phyloP scores from a whole-genome alignment of 2,113 vertebrate species.

The Megaptera novaeangliae region DNA sequence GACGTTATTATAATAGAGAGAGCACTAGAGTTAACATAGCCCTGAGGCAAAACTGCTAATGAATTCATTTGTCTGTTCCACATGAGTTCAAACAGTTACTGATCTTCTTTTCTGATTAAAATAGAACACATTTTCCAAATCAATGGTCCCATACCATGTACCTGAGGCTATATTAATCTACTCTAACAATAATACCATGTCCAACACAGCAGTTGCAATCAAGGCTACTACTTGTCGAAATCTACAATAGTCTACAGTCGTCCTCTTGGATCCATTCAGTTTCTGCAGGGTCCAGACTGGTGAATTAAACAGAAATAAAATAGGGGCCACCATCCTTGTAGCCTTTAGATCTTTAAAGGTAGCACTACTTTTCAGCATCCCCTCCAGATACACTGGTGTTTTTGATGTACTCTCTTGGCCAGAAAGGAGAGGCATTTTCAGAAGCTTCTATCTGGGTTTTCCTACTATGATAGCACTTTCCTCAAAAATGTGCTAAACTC shows the following conservation, averaged over 20 bases:
- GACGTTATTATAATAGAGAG: neutral
- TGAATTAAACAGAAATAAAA: neutral
- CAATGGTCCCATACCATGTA: neutral
- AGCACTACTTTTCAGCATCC: neutral
- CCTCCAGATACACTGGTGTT: neutral
- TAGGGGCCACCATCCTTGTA: neutral
- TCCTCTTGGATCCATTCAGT: neutral
- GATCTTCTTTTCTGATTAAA: conserved; percentile 27
- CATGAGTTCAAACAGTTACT: conserved; percentile 41
- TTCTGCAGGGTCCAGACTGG: neutral
- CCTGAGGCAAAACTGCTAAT: conserved; percentile 34
- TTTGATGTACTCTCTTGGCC: neutral
- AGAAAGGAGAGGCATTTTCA: neutral
- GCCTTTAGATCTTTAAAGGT: neutral
- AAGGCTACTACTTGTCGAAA: neutral
- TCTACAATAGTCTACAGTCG: neutral
- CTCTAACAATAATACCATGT: conserved; percentile 6
- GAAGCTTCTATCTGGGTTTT: neutral
- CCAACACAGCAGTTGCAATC: neutral
- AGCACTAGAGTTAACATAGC: neutral
- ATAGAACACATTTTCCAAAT: conserved; percentile 40
- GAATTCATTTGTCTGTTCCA: conserved; percentile 47
- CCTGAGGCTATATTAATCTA: conserved; percentile 22
- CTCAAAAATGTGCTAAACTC: neutral
- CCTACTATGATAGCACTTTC: neutral